phyloP scores from a whole-genome alignment of 2,888 invertebrate species.

The Saturnia pavonia region DNA sequence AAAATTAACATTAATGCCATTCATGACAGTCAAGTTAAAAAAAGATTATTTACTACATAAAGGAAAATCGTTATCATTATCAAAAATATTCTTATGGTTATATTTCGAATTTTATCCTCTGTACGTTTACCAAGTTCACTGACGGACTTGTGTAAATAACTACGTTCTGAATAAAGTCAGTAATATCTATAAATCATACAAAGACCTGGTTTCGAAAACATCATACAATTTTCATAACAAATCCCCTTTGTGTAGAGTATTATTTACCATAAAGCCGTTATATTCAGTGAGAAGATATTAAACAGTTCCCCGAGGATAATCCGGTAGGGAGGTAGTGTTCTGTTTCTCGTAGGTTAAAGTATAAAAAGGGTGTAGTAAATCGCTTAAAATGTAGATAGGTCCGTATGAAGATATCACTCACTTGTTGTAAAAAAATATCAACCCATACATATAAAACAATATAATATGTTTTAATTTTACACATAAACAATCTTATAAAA shows the following conservation, averaged over 20 bases:
- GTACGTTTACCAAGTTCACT: too few relatives aligned
- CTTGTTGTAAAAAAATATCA: neutral
- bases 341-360: conserved; percentile 5
- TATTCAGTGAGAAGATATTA: conserved; percentile 53
- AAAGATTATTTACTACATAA: too few relatives aligned
- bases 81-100: too few relatives aligned
- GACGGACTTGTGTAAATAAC: conserved; percentile 27
- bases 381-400: conserved; percentile 19
- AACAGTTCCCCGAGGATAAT: conserved; percentile 47
- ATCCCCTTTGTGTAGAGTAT: conserved; percentile 33
- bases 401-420: neutral
- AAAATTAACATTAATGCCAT: too few relatives aligned
- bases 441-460: too few relatives aligned
- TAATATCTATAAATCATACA: conserved; percentile 32
- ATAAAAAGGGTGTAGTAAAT: conserved; percentile 17
- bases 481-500: too few relatives aligned
- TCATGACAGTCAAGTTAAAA: too few relatives aligned
- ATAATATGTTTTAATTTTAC: too few relatives aligned
- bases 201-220: conserved; percentile 18
- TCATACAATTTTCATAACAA: conserved; percentile 35
- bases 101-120: too few relatives aligned
- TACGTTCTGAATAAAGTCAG: conserved; percentile 32
- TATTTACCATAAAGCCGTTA: conserved; percentile 46
- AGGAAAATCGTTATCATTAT: too few relatives aligned
- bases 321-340: conserved; percentile 25